Percentiles rank a stretch among this genome's conserved stretches.
Conservation (phyloP, 2,888 invertebrate species). For the Tridacna crocea region DNA sequence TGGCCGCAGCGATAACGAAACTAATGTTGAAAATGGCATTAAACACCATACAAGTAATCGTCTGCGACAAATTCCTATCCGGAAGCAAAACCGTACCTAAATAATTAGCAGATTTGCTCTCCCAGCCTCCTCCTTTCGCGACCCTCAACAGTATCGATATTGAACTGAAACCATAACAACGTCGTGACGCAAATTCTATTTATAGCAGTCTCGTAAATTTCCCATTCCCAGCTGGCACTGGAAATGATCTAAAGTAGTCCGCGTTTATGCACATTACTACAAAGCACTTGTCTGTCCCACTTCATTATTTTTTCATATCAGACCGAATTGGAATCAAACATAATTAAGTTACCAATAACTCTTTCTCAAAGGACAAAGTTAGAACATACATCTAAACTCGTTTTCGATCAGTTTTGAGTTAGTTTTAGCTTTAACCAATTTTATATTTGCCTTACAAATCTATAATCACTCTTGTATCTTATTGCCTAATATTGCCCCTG, state of each 20-base stretch:
- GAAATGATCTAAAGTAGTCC: background rate
- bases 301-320: background rate
- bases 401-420: background rate
- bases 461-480: too few species aligned
- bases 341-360: too few species aligned
- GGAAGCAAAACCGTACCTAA: background rate
- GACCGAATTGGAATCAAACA: background rate
- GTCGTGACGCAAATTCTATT: background rate
- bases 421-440: too few species aligned
- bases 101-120: background rate
- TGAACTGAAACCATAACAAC: conserved; percentile 12
- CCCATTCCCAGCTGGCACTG: too few species aligned
- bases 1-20: too few species aligned
- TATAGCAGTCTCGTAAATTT: background rate
- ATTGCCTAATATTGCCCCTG: too few species aligned
- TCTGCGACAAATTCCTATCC: background rate
- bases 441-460: too few species aligned
- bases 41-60: too few species aligned
- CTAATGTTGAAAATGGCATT: too few species aligned
- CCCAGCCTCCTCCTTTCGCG: background rate
- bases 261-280: background rate
- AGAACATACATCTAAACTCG: too few species aligned
- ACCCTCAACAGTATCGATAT: background rate
- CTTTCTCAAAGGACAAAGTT: too few species aligned
- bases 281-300: background rate